Evolutionary conservation across 2,888 invertebrate species (phyloP).

Genomic region (Apodemia mormo): DNA sequence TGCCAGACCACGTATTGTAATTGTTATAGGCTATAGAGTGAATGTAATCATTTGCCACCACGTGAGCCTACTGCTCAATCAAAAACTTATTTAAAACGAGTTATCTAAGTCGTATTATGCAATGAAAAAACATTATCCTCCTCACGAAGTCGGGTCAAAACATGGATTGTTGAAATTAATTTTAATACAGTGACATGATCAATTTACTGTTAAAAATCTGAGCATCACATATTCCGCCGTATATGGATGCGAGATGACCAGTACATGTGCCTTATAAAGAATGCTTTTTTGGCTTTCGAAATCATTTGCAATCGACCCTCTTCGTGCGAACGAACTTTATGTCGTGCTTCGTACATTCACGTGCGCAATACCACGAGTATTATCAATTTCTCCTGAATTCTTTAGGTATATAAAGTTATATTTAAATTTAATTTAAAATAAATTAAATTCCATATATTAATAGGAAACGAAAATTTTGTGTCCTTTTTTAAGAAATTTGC

Average conservation of each 20-base stretch:
- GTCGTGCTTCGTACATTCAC: conserved; percentile 19
- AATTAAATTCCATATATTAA: too few relatives aligned
- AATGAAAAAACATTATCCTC: neutral
- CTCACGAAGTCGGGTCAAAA: neutral
- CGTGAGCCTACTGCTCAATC: too few relatives aligned
- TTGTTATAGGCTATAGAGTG: too few relatives aligned
- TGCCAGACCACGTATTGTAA: too few relatives aligned
- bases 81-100: too few relatives aligned
- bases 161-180: conserved; percentile 55
- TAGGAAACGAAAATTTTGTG: too few relatives aligned
- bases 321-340: conserved; percentile 37
- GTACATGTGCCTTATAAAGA: conserved; percentile 58
- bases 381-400: neutral
- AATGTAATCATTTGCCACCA: too few relatives aligned
- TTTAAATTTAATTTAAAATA: too few relatives aligned
- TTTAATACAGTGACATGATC: conserved; percentile 57
- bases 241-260: conserved; percentile 56
- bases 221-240: conserved; percentile 59
- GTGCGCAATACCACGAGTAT: neutral
- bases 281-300: conserved; percentile 71
- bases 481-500: too few relatives aligned
- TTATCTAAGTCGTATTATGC: neutral
- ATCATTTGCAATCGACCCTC: conserved; percentile 53
- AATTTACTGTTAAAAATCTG: conserved; percentile 64
- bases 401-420: neutral